These are phyloP conservation scores for Heteromyza rotundicornis DNA, from an alignment of 2,888 invertebrate species.

Conservation along the genomic window DNA sequence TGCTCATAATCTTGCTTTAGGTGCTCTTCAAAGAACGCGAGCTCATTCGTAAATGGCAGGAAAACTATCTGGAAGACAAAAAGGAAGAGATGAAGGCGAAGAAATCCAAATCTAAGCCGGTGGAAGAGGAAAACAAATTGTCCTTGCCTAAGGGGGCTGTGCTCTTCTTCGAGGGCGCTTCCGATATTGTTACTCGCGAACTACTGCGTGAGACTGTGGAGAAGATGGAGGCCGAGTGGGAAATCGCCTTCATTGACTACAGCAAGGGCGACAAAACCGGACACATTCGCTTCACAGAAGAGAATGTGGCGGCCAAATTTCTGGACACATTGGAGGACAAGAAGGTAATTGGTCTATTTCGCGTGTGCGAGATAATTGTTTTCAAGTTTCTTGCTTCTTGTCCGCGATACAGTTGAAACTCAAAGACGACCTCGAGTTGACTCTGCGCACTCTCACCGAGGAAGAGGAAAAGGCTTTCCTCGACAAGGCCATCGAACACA, in stretches of 20 bases:
- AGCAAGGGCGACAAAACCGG: slow-evolving; percentile 76
- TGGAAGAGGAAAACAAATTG: slow-evolving; percentile 46
- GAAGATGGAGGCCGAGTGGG: slow-evolving; percentile 43
- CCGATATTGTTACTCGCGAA: slow-evolving; percentile 71
- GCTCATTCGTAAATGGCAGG: slow-evolving; percentile 74
- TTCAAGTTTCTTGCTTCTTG: neutral
- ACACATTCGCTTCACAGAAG: slow-evolving; percentile 73
- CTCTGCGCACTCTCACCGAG: slow-evolving; percentile 69
- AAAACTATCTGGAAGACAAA: slow-evolving; percentile 72
- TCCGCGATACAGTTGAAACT: slow-evolving; percentile 50
- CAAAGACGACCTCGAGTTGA: slow-evolving; percentile 64
- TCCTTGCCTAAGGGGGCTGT: slow-evolving; percentile 76
- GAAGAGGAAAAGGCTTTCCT: slow-evolving; percentile 75
- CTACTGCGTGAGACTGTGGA: slow-evolving; percentile 74
- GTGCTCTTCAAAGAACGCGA: slow-evolving; percentile 73
- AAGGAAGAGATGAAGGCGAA: slow-evolving; percentile 70
- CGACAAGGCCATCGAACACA: slow-evolving; percentile 69
- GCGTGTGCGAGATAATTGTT: no score
- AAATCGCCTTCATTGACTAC: slow-evolving; percentile 78
- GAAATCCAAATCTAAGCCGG: slow-evolving; percentile 61
- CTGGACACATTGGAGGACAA: slow-evolving; percentile 70
- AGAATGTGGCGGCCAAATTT: slow-evolving; percentile 72
- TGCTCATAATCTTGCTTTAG: slow-evolving; percentile 23
- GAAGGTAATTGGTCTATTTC: slow-evolving; percentile 63
- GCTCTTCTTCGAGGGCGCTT: slow-evolving; percentile 71